These are phyloP conservation scores for Enoplosus armatus DNA, from an alignment of 2,797 vertebrate genomes.

Conservation along the genomic window DNA sequence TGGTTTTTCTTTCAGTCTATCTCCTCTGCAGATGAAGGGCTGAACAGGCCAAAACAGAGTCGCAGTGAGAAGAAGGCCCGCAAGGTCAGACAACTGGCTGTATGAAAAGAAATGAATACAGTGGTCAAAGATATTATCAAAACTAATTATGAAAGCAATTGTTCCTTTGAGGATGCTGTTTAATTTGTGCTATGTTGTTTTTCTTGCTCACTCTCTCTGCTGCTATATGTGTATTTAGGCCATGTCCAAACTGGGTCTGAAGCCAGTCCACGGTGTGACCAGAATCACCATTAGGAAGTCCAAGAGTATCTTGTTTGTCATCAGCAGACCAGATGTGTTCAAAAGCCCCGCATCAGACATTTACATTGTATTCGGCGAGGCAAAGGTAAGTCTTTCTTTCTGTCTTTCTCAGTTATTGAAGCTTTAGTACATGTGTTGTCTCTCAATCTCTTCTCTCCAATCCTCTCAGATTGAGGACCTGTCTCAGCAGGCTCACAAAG, in stretches of 20 bases:
- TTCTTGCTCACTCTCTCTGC: constrained; percentile 6
- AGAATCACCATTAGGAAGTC: constrained; percentile 99
- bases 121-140: background rate
- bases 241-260: constrained; percentile 97
- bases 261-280: constrained; percentile 96
- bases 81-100: constrained; percentile 87
- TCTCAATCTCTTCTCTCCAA: background rate
- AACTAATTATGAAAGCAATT: background rate
- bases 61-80: constrained; percentile 98
- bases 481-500: constrained; percentile 98
- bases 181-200: background rate
- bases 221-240: constrained; percentile 84
- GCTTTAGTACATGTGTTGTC: background rate
- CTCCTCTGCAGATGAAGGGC: constrained; percentile 88
- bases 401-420: background rate
- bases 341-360: constrained; percentile 98
- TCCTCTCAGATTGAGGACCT: constrained; percentile 93
- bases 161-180: background rate
- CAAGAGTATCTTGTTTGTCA: constrained; percentile 98
- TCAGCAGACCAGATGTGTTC: constrained; percentile 97
- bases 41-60: constrained; percentile 95
- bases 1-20: constrained; percentile 78
- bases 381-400: constrained; percentile 83
- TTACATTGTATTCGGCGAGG: constrained; percentile 98
- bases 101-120: background rate